Evolutionary conservation across 2,888 invertebrate genomes (phyloP), one percentile per base, ranked within the genome.

Genomic region (Eugnorisma glareosa): DNA sequence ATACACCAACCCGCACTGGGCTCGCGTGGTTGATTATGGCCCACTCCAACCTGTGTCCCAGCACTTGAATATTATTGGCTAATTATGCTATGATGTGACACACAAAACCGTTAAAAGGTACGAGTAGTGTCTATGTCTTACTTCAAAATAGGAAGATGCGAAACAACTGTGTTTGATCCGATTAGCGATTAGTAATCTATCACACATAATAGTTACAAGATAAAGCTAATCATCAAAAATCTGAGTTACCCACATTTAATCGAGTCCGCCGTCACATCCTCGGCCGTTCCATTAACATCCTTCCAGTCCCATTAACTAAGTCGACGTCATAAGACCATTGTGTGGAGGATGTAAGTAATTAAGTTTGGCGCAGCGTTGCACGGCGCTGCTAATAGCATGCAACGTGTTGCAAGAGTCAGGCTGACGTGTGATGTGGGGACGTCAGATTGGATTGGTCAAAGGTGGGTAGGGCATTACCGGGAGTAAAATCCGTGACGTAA

Each of bases 201-300:
- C 31, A 13, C 37, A 37, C 13, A 54, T 10, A 21, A 31, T 61
- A 61, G 31, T 8, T 6, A 35, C 64, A 67, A 48, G 40, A 67
- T n/a, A 61, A 45, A 73, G 67, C 11, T 7, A 35, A 28, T 51
- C 24, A 66, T 45, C 35, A 67, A 51, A 45, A 54, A 40, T 63
- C 48, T 43, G 40, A 43, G 5, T 51, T 37, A 31, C 51, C 21
- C 59, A 5, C 24, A 21, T n/a, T 76, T 76, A 82, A 82, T 83
- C 54, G 18, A 45, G 28, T 63, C 15, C 37, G 13, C 35, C 67
- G 0, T 35, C 54, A 63, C 31, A 28, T 64, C 35, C 61, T 61
- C 75, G 11, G 24, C 54, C 18, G 28, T 31, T 75, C 82, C 82
- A 79, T 82, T 75, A 82, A 64, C 75, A 75, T 63, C 63, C 54